A percentile compares a stretch with the other conserved stretches of the same genome.
Conservation (phyloP, 2,797 vertebrate genomes). For the Anabacerthia variegaticeps region DNA sequence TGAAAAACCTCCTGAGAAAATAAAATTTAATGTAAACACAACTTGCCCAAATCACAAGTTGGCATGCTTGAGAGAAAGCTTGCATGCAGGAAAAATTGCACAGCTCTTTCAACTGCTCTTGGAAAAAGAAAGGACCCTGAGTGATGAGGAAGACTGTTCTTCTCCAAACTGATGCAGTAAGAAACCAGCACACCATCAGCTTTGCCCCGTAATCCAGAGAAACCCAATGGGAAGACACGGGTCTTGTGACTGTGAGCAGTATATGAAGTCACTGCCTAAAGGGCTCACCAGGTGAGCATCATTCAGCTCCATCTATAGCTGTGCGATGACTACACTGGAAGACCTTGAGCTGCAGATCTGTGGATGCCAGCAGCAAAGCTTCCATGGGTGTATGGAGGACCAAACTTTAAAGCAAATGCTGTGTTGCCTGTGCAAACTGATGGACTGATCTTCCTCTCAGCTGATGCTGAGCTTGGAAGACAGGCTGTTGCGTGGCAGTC, state of each 20-base stretch:
- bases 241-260: neutral
- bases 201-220: neutral
- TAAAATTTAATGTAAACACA: neutral
- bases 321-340: neutral
- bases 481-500: neutral
- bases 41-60: neutral
- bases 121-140: neutral
- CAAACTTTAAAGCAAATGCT: neutral
- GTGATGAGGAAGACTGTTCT: neutral
- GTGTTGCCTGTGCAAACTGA: neutral
- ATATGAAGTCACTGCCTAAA: neutral
- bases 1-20: neutral
- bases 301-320: neutral
- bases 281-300: neutral
- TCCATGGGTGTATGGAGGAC: neutral
- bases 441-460: neutral
- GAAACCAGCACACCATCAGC: neutral
- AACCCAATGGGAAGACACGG: neutral
- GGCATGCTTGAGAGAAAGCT: neutral
- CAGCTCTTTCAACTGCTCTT: neutral
- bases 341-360: neutral
- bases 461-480: neutral
- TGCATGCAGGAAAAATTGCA: neutral
- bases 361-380: neutral
- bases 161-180: neutral